Percentiles rank a stretch among this genome's conserved stretches.
Evolutionary conservation across 2,888 invertebrate genomes (phyloP).

Genomic region (Dioctria linearis): DNA sequence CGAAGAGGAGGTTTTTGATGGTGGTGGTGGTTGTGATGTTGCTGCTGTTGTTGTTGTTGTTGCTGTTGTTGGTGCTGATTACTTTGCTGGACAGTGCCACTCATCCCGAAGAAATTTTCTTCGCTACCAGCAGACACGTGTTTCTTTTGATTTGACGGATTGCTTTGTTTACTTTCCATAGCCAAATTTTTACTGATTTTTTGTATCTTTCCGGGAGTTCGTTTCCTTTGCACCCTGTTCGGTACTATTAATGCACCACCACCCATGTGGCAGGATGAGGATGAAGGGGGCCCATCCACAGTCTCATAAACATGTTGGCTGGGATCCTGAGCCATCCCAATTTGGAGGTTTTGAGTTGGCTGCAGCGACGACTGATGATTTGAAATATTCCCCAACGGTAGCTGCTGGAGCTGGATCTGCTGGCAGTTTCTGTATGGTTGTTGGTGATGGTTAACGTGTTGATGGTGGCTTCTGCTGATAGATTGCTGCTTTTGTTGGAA

Average conservation of each 20-base stretch:
- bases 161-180: slow-evolving; percentile 51
- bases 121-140: slow-evolving; percentile 46
- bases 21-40: slow-evolving; percentile 4
- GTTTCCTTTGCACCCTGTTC: slow-evolving; percentile 53
- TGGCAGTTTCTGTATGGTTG: slow-evolving; percentile 41
- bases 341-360: slow-evolving; percentile 13
- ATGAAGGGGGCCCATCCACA: slow-evolving; percentile 43
- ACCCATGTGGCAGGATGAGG: slow-evolving; percentile 1
- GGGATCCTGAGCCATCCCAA: slow-evolving; percentile 33
- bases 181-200: slow-evolving; percentile 51
- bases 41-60: neutral
- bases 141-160: slow-evolving; percentile 50
- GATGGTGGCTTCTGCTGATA: slow-evolving; percentile 27
- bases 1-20: neutral
- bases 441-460: slow-evolving; percentile 47
- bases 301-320: slow-evolving; percentile 55
- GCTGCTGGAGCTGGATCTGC: slow-evolving; percentile 18
- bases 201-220: slow-evolving; percentile 46
- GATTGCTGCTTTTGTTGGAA: slow-evolving; percentile 56
- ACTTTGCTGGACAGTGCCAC: slow-evolving; percentile 38
- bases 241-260: slow-evolving; percentile 19
- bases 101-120: slow-evolving; percentile 45
- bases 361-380: slow-evolving; percentile 47
- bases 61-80: slow-evolving; percentile 29
- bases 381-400: slow-evolving; percentile 46